phyloP scores from a whole-genome alignment of 2,888 invertebrate genomes.

The Coronaproctus castanopsis region DNA sequence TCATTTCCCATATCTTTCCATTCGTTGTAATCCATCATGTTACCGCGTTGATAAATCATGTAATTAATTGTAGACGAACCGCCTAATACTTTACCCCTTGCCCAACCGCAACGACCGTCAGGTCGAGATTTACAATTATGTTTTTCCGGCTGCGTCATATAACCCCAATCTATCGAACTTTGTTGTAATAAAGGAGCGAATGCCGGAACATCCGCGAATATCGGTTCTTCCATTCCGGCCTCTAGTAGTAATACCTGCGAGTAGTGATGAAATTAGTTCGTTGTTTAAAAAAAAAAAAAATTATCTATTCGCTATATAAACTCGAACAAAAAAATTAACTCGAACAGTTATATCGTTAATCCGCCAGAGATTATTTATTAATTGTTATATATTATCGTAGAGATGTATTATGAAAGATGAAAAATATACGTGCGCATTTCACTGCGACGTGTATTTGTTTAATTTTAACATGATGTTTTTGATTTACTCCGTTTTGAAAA shows the following conservation, averaged over 20 bases:
- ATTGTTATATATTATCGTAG: too few relatives aligned
- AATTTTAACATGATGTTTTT: too few relatives aligned
- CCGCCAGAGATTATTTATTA: too few relatives aligned
- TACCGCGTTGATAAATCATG: slow-evolving; percentile 27
- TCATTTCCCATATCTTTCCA: slow-evolving; percentile 26
- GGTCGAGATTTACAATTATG: slow-evolving; percentile 20
- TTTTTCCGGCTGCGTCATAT: slow-evolving; percentile 24
- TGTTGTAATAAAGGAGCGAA: slow-evolving; percentile 26
- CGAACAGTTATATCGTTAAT: too few relatives aligned
- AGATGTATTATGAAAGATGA: too few relatives aligned
- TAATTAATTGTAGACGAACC: slow-evolving; percentile 32
- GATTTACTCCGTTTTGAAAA: too few relatives aligned
- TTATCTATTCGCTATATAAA: too few relatives aligned
- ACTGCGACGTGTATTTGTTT: too few relatives aligned
- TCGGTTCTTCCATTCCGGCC: slow-evolving; percentile 23
- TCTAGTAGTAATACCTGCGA: slow-evolving; percentile 22
- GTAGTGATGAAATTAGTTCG: too few relatives aligned
- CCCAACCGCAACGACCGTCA: slow-evolving; percentile 25
- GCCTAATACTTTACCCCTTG: slow-evolving; percentile 30
- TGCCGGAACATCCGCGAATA: slow-evolving; percentile 25
- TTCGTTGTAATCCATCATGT: slow-evolving; percentile 26
- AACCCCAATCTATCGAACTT: slow-evolving; percentile 28
- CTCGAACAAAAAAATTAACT: too few relatives aligned
- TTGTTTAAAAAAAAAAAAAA: too few relatives aligned
- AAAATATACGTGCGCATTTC: too few relatives aligned